These are phyloP conservation scores for Micropoecilia bifurca DNA, from an alignment of 2,797 vertebrate genomes.

Conservation along the genomic window DNA sequence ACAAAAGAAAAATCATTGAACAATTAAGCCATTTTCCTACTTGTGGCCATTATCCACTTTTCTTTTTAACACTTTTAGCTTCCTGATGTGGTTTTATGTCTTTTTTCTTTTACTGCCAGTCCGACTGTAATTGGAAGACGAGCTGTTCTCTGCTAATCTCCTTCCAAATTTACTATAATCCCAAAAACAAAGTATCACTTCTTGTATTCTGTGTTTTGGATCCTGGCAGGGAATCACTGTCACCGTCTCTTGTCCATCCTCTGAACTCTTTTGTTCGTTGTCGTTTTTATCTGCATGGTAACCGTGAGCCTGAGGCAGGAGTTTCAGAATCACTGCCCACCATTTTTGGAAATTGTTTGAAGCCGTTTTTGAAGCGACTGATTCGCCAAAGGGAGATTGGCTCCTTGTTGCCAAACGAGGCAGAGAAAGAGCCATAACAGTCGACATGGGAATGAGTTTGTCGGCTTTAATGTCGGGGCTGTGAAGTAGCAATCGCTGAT, in stretches of 20 bases:
- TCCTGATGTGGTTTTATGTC: background rate
- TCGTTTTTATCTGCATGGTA: background rate
- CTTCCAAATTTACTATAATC: background rate
- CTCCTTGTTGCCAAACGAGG: constrained; percentile 1
- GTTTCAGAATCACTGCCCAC: background rate
- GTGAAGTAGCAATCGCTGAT: background rate
- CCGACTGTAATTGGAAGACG: background rate
- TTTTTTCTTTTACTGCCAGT: background rate
- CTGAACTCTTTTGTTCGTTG: background rate
- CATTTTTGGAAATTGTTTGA: background rate
- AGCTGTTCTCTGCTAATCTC: background rate
- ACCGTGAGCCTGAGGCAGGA: background rate
- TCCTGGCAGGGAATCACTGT: background rate
- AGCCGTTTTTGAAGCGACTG: background rate
- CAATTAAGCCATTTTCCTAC: background rate
- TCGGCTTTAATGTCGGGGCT: background rate
- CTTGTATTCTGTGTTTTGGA: background rate
- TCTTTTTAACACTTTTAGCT: background rate
- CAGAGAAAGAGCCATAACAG: background rate
- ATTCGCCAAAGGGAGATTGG: background rate
- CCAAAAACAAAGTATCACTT: background rate
- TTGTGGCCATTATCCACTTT: background rate
- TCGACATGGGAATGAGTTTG: too few relatives aligned
- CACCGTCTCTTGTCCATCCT: background rate
- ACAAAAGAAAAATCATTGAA: background rate